Evolutionary conservation across 2,113 vertebrate species (phyloP).

Genomic region (Brachyhypopomus occidentalis): DNA sequence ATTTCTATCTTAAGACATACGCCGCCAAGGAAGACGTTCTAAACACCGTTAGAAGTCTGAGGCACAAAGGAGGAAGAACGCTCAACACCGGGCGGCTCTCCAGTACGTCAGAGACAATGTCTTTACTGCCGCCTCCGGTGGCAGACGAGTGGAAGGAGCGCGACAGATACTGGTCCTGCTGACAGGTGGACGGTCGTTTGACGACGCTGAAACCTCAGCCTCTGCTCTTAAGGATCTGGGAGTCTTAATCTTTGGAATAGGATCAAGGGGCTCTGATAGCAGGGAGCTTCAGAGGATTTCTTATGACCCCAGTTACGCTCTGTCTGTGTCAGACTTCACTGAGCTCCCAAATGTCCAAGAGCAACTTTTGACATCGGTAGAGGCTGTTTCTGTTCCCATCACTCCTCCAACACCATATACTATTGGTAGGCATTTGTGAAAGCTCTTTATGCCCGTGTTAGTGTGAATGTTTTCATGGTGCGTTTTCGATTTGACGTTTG

Average conservation of each 20-base stretch:
- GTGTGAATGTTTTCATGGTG: neutral
- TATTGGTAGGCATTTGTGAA: neutral
- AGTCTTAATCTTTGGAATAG: conserved; percentile 74
- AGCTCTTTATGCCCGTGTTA: neutral
- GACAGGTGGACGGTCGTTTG: conserved; percentile 71
- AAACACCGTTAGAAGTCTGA: conserved; percentile 36
- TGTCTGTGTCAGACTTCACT: conserved; percentile 57
- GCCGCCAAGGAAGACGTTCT: conserved; percentile 51
- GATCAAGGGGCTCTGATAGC: conserved; percentile 59
- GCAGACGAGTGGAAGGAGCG: conserved; percentile 75
- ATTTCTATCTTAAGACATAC: conserved; percentile 59
- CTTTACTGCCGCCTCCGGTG: conserved; percentile 75
- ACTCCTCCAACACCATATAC: neutral
- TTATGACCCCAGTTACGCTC: conserved; percentile 50
- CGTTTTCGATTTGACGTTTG: too few relatives aligned
- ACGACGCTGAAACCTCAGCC: conserved; percentile 62
- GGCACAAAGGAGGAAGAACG: conserved; percentile 60
- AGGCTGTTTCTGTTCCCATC: neutral
- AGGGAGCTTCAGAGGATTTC: conserved; percentile 57
- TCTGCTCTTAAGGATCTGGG: conserved; percentile 55
- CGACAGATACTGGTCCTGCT: conserved; percentile 79
- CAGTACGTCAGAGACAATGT: conserved; percentile 68
- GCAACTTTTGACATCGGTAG: conserved; percentile 21
- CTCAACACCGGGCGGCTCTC: conserved; percentile 74
- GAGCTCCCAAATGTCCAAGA: conserved; percentile 51